These are phyloP conservation scores for Amphimedon queenslandica DNA, from an alignment of 37 sponge, comb jelly and placozoan species.

Conservation along the genomic window DNA sequence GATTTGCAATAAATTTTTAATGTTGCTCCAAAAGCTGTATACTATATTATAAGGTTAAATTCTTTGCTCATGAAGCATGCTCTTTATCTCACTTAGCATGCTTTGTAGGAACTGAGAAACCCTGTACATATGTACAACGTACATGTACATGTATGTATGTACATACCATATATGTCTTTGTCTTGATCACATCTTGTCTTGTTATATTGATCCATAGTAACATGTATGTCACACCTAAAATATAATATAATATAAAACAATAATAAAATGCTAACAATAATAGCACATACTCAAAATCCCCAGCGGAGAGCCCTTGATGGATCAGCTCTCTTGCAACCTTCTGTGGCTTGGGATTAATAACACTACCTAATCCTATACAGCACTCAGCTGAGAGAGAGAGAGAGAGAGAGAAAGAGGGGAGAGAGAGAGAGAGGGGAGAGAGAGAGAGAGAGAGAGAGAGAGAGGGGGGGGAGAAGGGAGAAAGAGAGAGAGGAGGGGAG, in stretches of 20 bases:
- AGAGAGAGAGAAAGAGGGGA: neutral
- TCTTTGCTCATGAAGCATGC: too few species aligned
- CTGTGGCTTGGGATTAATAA: constrained; percentile 28
- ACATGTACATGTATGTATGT: too few species aligned
- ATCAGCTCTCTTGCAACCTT: constrained; percentile 20
- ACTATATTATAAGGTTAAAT: too few species aligned
- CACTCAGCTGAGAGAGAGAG: constrained; percentile 24
- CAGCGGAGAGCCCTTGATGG: constrained; percentile 55
- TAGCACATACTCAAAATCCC: constrained; percentile 59
- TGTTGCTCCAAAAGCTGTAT: too few species aligned
- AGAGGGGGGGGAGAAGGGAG: neutral
- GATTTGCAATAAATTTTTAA: too few species aligned
- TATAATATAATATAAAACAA: constrained; percentile 6
- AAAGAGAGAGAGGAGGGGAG: neutral
- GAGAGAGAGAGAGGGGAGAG: neutral
- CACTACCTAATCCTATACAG: constrained; percentile 33
- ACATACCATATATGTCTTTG: constrained; percentile 22
- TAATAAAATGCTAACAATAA: neutral
- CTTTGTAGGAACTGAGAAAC: too few species aligned
- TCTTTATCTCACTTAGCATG: too few species aligned
- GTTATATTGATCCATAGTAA: constrained; percentile 33
- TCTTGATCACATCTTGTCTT: neutral
- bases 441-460: neutral
- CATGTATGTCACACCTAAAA: constrained; percentile 31
- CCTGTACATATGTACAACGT: too few species aligned